Base-by-base conservation (phyloP, 2,797 vertebrate genomes). In the Eleutherodactylus coqui region DNA sequence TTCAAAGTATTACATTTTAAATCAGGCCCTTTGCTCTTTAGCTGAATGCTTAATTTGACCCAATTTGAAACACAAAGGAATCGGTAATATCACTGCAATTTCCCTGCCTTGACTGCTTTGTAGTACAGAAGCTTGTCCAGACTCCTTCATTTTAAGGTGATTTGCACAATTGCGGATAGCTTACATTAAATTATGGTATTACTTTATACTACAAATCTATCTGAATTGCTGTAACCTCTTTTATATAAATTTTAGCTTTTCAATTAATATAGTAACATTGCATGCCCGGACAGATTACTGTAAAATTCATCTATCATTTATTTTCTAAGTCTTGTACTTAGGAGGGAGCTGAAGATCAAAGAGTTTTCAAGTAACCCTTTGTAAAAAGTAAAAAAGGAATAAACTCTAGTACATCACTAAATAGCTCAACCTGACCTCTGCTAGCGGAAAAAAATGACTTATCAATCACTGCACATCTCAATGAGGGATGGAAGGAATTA, bases 21-120 rank as follows among this genome's bases (percentile, higher is more conserved):
- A 45, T 51, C 36, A 6, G 51, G 27, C 19, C 29, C 8, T 67
- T 82, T 64, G 47, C 43, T 82, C 62, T 51, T n/a, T 13, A n/a
- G 75, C 21, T n/a, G 16, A 38, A 67, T 21, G 17, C 45, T 24
- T 49, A 51, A 36, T 82, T 49, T 47, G 5, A 69, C 53, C n/a
- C n/a, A 19, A 82, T 82, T 69, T 69, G 53, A 82, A 82, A 34
- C 32, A 82, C 67, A 73, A 72, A 58, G 49, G 67, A n/a, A 36
- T 24, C 19, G 9, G 51, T 82, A 73, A 82, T 72, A 58, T 70
- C 43, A 34, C 41, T 32, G n/a, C 29, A 67, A 51, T 51, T 70
- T 82, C 21, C 32, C 27, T 51, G 43, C 9, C 19, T 53, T 82
- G 19, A 53, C 67, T 34, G 47, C 67, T 72, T 82, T 82, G 49